These are phyloP conservation scores for Pachyuromys duprasi DNA, from an alignment of 2,797 vertebrate genomes.

Conservation along the genomic window DNA sequence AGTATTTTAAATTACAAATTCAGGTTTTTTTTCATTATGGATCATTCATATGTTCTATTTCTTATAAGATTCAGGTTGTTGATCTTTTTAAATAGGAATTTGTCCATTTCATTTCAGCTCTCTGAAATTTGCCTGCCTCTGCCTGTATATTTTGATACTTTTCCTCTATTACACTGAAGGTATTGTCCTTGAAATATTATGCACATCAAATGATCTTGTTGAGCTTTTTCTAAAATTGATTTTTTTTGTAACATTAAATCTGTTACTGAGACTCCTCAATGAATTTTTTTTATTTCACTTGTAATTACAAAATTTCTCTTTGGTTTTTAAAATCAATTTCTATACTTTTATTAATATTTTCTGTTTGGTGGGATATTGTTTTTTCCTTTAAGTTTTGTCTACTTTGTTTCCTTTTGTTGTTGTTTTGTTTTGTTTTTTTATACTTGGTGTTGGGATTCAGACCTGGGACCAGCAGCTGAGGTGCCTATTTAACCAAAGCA, in stretches of 20 bases:
- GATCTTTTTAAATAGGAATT: neutral
- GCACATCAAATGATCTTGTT: neutral
- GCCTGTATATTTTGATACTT: neutral
- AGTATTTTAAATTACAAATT: constrained; percentile 21
- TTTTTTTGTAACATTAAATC: neutral
- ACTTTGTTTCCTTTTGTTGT: neutral
- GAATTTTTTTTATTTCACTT: neutral
- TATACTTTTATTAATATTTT: neutral
- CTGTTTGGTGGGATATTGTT: neutral
- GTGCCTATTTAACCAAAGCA: too few relatives aligned
- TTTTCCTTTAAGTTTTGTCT: neutral
- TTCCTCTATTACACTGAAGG: neutral
- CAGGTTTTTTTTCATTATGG: neutral
- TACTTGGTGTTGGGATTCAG: too few relatives aligned
- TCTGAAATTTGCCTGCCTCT: too few relatives aligned
- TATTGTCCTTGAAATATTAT: neutral
- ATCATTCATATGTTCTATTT: neutral
- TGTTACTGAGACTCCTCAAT: neutral
- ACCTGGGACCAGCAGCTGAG: too few relatives aligned
- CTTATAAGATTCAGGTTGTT: neutral
- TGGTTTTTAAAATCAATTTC: neutral
- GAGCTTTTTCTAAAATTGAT: neutral
- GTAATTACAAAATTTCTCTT: neutral
- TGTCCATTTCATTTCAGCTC: neutral
- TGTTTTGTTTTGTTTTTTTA: neutral